Evolutionary conservation across 2,888 invertebrate genomes (phyloP).

Genomic region (Tinea pellionella): DNA sequence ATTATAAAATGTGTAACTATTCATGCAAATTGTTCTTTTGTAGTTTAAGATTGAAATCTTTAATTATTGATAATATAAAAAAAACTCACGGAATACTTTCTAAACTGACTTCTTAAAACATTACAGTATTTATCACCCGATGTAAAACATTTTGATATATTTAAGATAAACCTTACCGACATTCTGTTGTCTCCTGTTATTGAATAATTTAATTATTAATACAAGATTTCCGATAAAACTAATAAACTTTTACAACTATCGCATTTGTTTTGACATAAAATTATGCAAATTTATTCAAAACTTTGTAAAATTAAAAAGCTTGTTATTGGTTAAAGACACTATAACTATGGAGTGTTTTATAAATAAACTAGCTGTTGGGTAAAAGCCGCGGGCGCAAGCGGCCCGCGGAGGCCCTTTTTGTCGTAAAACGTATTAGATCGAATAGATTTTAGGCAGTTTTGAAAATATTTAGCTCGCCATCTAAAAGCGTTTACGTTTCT

Average conservation of each 20-base stretch:
- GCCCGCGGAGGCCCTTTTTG: too few relatives aligned
- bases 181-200: background rate
- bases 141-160: background rate
- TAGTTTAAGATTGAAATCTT: background rate
- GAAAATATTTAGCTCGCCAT: too few relatives aligned
- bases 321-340: too few relatives aligned
- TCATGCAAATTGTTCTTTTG: background rate
- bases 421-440: too few relatives aligned
- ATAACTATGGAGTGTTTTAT: too few relatives aligned
- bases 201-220: background rate
- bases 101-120: background rate
- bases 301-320: background rate
- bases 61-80: background rate
- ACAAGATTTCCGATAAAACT: background rate
- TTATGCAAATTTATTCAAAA: background rate
- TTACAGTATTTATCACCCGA: background rate
- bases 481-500: too few relatives aligned
- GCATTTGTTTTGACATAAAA: background rate
- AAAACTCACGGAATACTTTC: background rate
- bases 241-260: background rate
- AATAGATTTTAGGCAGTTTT: too few relatives aligned
- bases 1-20: background rate
- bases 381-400: too few relatives aligned
- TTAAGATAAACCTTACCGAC: slow-evolving; percentile 3
- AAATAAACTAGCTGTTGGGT: too few relatives aligned